A percentile compares a stretch with the other conserved stretches of the same genome.
phyloP scores from a whole-genome alignment of 2,797 vertebrate genomes.

The Poeciliopsis presidionis region DNA sequence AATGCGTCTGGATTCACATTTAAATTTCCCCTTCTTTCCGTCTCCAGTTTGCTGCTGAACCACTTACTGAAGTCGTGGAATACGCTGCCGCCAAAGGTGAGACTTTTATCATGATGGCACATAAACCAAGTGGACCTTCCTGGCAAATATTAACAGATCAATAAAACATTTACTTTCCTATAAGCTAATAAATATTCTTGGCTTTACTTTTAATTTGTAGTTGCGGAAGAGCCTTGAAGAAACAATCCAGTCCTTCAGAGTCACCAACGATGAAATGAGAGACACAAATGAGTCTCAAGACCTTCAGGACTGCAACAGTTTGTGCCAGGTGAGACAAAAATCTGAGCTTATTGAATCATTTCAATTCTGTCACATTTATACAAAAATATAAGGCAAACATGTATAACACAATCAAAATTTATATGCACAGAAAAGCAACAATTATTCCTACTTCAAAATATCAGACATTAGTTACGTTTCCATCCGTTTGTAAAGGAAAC shows the following conservation, averaged over 20 bases:
- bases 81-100: constrained; percentile 86
- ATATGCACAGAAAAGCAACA: not conserved
- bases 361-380: not conserved
- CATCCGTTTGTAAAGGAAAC: too few relatives aligned
- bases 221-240: constrained; percentile 87
- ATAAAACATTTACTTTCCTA: not conserved
- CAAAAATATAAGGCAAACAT: not conserved
- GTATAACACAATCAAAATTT: not conserved
- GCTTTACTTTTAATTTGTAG: constrained; percentile 62
- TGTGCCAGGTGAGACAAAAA: constrained; percentile 84
- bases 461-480: too few relatives aligned
- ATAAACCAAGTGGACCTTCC: not conserved
- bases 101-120: not conserved
- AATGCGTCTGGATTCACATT: not conserved
- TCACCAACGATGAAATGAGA: constrained; percentile 91
- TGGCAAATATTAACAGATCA: not conserved
- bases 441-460: not conserved
- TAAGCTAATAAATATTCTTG: not conserved
- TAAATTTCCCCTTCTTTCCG: not conserved
- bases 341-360: not conserved
- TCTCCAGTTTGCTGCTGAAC: constrained; percentile 87
- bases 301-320: constrained; percentile 77
- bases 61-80: constrained; percentile 88
- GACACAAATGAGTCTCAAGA: constrained; percentile 70
- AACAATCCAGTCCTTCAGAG: constrained; percentile 89